Base-by-base conservation (phyloP, 1,140 invertebrate genomes). In the Trichomalopsis sarcophagae region DNA sequence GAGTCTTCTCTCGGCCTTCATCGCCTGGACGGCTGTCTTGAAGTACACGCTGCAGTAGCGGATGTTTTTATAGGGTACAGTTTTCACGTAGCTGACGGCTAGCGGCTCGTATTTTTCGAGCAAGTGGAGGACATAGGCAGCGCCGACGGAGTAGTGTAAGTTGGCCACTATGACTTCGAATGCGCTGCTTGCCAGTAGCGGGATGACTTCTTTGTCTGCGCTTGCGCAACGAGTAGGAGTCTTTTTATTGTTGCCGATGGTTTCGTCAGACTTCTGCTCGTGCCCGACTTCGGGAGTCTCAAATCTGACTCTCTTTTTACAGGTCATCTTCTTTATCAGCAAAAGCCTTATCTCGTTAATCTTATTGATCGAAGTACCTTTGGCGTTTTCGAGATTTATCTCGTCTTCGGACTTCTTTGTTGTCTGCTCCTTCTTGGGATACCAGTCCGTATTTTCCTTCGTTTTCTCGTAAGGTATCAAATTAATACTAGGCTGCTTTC, bases 11-110 rank as follows among this genome's bases (percentile, higher is more conserved):
- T 90, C 86, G 0, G 80, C 84, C 9, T 75, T 79, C 5, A 74
- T 7, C 1, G 89, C 89, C 13, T 90, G 85, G 14, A 81, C 77
- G 3, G 0, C 0, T 14, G 86, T 89, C 74, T 89, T 86, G 21
- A 91, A 91, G 77, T 90, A 92, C 33, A 92, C 87, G n/a, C 87
- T 84, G 76, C 91, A 92, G 77, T 89, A 92, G 79, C 87, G 84
- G 44, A 90, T 30, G 27, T 40, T 71, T 30, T 44, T 73, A 21
- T 81, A 9, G 30, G 78, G 30, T 27, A 84, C 47, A 0, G 10
- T 78, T 69, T 83, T 86, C 14, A 91, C 88, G 11, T 79, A 2
- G 0, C 89, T 89, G 2, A 88, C 84, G 0, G 88, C 84, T 81
- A 93, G 88, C 7, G 91, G 91, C 17, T 89, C 82, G 77, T 88